These are phyloP conservation scores for Euzetes globulus DNA, from an alignment of 2,888 invertebrate genomes.

Conservation along the genomic window DNA sequence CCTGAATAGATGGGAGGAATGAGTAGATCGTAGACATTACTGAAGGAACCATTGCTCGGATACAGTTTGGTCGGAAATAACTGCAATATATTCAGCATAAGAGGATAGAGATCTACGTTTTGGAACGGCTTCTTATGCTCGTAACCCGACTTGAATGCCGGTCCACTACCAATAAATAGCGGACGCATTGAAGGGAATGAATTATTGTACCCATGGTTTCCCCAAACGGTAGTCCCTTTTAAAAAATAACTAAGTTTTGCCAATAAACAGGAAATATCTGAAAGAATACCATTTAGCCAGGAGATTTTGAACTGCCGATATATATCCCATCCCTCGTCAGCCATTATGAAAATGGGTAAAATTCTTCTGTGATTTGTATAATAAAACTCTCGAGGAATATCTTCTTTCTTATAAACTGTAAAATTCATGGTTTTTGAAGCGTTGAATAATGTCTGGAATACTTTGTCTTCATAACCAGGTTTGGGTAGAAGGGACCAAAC, in stretches of 20 bases:
- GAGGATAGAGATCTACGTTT: conserved; percentile 59
- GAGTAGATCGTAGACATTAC: conserved; percentile 49
- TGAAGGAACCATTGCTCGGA: conserved; percentile 52
- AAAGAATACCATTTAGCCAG: background rate
- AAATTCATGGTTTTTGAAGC: conserved; percentile 38
- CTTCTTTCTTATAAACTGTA: conserved; percentile 45
- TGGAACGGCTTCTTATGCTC: conserved; percentile 52
- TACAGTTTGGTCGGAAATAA: conserved; percentile 44
- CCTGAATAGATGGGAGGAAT: background rate
- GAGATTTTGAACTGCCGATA: conserved; percentile 21
- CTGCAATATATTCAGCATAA: conserved; percentile 57
- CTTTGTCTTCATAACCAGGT: background rate
- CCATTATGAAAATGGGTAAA: conserved; percentile 44
- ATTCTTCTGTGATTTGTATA: conserved; percentile 46
- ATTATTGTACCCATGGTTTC: conserved; percentile 50
- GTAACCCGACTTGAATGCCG: conserved; percentile 53
- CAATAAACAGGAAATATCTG: background rate
- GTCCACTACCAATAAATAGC: conserved; percentile 63
- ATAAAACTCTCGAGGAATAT: conserved; percentile 46
- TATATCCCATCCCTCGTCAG: conserved; percentile 43
- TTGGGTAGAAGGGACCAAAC: conserved; percentile 57
- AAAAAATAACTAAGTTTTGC: background rate
- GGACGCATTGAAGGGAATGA: conserved; percentile 57
- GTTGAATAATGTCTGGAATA: background rate
- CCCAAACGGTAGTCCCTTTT: conserved; percentile 41